Evolutionary conservation across 1,140 invertebrate species (phyloP).

Genomic region (Camponotus floridanus): DNA sequence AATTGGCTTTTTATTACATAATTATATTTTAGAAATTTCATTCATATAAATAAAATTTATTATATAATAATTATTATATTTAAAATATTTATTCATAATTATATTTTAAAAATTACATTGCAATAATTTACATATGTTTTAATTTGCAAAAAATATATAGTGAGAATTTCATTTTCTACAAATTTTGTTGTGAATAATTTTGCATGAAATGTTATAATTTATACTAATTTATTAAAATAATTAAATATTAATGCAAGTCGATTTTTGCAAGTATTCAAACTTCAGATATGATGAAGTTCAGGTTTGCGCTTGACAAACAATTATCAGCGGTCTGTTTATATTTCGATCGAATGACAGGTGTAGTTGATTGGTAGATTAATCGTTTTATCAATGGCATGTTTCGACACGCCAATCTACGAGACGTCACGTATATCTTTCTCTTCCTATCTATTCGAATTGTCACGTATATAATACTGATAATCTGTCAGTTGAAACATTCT

Average conservation of each 20-base stretch:
- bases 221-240: constrained; percentile 1
- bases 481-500: constrained; percentile 27
- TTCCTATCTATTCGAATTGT: constrained; percentile 33
- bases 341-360: constrained; percentile 1
- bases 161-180: neutral
- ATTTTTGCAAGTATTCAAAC: neutral
- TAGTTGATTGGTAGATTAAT: constrained; percentile 50
- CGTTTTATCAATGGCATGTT: constrained; percentile 51
- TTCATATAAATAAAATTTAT: neutral
- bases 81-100: neutral
- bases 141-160: neutral
- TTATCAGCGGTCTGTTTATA: constrained; percentile 40
- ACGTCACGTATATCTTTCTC: constrained; percentile 22
- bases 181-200: neutral
- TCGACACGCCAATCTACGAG: constrained; percentile 20
- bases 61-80: neutral
- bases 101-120: constrained; percentile 1
- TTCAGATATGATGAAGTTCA: neutral
- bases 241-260: neutral
- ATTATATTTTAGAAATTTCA: neutral
- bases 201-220: no score
- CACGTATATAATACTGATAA: constrained; percentile 38
- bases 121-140: neutral
- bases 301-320: constrained; percentile 24
- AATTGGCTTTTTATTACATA: neutral